Evolutionary conservation across 2,113 vertebrate species (phyloP).

Genomic region (Hiodon alosoides): DNA sequence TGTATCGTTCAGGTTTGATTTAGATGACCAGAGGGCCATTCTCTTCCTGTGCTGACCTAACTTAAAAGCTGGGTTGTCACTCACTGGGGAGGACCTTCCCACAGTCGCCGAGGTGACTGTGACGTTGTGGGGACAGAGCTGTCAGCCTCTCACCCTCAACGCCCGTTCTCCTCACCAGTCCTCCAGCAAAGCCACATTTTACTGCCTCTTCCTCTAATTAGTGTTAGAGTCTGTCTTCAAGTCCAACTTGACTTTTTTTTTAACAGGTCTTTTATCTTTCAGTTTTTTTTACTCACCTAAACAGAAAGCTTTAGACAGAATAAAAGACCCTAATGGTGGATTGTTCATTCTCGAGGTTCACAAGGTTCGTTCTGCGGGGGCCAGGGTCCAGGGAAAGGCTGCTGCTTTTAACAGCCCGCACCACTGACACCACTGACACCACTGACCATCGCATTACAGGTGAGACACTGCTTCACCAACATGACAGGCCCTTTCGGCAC

Average conservation of each 20-base stretch:
- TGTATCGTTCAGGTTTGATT: background rate
- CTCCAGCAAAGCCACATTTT: constrained; percentile 1
- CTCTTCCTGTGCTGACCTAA: background rate
- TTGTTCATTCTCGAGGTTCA: background rate
- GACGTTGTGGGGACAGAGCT: background rate
- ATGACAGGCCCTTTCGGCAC: no score
- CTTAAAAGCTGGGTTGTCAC: background rate
- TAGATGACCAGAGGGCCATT: background rate
- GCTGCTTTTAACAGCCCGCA: no score
- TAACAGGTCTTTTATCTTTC: constrained; percentile 15
- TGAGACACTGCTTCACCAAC: no score
- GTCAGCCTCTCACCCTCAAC: background rate
- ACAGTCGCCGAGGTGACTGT: background rate
- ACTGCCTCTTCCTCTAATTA: constrained; percentile 19
- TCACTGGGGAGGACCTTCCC: background rate
- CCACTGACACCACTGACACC: no score
- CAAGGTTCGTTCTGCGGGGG: background rate
- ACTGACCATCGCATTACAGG: no score
- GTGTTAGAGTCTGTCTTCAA: constrained; percentile 27
- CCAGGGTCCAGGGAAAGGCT: no score
- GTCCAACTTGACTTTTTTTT: constrained; percentile 35
- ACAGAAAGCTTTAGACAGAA: constrained; percentile 26
- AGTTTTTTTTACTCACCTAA: constrained; percentile 24
- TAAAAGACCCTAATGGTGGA: constrained; percentile 29
- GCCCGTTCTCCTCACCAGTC: background rate